Evolutionary conservation across 2,113 vertebrate genomes (phyloP), one percentile per base, ranked within the genome.

Genomic region (Colistium nudipinnis): DNA sequence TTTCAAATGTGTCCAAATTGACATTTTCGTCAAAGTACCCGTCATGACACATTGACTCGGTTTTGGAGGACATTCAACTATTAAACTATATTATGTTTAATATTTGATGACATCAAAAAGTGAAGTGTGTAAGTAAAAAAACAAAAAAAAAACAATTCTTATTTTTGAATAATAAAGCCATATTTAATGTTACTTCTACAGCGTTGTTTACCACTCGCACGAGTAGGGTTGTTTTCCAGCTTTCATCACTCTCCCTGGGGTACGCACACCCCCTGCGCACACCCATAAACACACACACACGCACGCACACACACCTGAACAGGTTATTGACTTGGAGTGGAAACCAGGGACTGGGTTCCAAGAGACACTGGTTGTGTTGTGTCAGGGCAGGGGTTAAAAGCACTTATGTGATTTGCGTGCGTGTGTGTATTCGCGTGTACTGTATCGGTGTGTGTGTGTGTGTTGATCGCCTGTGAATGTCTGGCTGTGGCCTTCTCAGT

Each of bases 391-490:
- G 4, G 12, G 56, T 60, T 53, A 27, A 28, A 11, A 13, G 17
- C 16, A 25, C 39, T 19, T 27, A 13, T 28, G 51, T 65, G 60
- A n/a, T 62, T 6, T 19, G 12, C 41, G 35, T 65, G 66, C 69
- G 51, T 67, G 8, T 48, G 53, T 22, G 31, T 35, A 7, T 35
- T n/a, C 36, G 13, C 4, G 13, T 49, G 47, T 49, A 14, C 3
- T 41, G 48, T 64, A 36, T 56, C 0, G 6, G 16, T 47, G 41
- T 62, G 61, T 71, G 56, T 57, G 16, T 47, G 41, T 62, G 61
- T 71, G 56, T 57, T 74, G 76, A 74, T 87, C 67, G 78, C 72
- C 79, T 84, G 64, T 76, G 67, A 82, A 63, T 48, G 62, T 75
- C 62, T 62, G 52, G 19, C 74, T 71, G 66, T 54, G 24, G 48